Evolutionary conservation across 2,888 invertebrate genomes (phyloP), one percentile per base, ranked within the genome.

Genomic region (Lasioglossum morio): DNA sequence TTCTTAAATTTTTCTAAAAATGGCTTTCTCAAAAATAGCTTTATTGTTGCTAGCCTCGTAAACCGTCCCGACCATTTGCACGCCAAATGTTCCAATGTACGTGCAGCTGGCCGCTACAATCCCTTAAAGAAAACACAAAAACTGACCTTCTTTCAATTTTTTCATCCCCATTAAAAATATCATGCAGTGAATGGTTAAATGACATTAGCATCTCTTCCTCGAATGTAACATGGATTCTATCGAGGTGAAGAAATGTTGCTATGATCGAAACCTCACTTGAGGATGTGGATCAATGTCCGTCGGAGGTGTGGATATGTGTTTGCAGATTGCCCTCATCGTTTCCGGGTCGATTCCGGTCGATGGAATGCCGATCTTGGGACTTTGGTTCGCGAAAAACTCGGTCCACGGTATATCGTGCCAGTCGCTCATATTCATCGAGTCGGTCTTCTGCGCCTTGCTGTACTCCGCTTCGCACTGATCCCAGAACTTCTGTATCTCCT

Each of bases 341-440:
- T 97, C 97, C 91, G 96, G 96, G 70, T 96, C 95, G 23, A 98
- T 96, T 40, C 98, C 98, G 7, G 98, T 98, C 93, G 96, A 92
- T 1, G 96, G 96, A 66, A 97, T 96, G 90, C 96, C 96, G 92
- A 97, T 87, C 8, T 95, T 40, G 96, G 97, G 94, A 96, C 96
- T 93, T 96, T 96, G 91, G 96, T 96, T 92, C 2, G 92, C 96
- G 96, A 92, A 97, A 96, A 95, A 97, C 96, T 89, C 96, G 96
- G 95, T 98, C 98, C 88, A 98, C 93, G 94, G 93, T 3, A 93
- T 75, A 30, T 94, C 94, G 80, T 94, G 92, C 98, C 98, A 98
- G 92, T 98, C 97, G 91, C 96, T 96, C 95, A 97, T 97, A 92
- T 97, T 96, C 88, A 97, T 96, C 87, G 97, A 96, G 0, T 96